Base-by-base conservation (phyloP, 1,140 invertebrate species). In the Anoplophora glabripennis region DNA sequence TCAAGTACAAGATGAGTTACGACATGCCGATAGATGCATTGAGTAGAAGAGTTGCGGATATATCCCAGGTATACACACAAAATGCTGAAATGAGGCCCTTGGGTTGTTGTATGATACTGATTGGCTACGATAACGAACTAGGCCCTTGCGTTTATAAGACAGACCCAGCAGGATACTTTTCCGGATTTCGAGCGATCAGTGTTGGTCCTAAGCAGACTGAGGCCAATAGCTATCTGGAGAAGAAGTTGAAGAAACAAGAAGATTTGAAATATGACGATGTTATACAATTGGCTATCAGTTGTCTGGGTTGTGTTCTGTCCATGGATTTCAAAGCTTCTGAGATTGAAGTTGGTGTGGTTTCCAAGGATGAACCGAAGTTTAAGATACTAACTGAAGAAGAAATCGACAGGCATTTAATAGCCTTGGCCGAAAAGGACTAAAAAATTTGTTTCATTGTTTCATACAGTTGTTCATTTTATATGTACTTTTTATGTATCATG, bases 31-130 rank as follows among this genome's bases (percentile, higher is more conserved):
- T 97, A 59, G 94, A 99, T 79, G 84, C 92, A 58, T 79, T 99
- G 5, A 97, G 94, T 72, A 87, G 93, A 61, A 84, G 95, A 48
- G 89, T 99, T 21, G 96, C 96, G n/a, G 97, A 99, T 75, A 94
- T 99, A 56, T 96, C 94, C 65, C 47, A 65, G 53, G 94, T 99
- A 1, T 99, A 99, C 77, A 99, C 98, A 1, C 98, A 99, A 78
- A 99, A 98, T 82, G 98, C 98, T 46, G 97, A 99, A 79, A 99
- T 99, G 96, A 84, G 98, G 65, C 98, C 97, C 1, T 83, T 99
- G 2, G 98, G 97, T 10, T 98, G 96, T 79, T 94, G 94, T 83
- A 98, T 99, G 95, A 91, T 99, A 72, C 74, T 99, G 49, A 92
- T 99, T 67, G 90, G 91, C 0, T 95, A 91, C 73, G 96, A 99